phyloP scores from a whole-genome alignment of 2,113 vertebrate genomes.

The Camarhynchus parvulus region DNA sequence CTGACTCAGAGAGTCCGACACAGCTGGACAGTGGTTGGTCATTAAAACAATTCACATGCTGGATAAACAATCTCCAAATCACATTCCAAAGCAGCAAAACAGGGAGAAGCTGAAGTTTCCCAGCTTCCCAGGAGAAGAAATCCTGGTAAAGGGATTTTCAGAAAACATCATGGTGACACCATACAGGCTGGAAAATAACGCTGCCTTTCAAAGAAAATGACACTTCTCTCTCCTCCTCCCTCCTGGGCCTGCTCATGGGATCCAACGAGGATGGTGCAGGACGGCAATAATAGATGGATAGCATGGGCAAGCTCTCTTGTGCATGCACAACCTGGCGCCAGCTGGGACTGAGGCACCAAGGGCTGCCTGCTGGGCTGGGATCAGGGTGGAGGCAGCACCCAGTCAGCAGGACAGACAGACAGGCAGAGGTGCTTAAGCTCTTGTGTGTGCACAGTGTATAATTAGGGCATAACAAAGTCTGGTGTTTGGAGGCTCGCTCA shows the following conservation, averaged over 20 bases:
- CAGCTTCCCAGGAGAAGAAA: too few species aligned
- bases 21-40: too few species aligned
- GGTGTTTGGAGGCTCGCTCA: background rate
- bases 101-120: too few species aligned
- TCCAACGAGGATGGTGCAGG: background rate
- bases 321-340: background rate
- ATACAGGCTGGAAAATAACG: background rate
- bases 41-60: too few species aligned
- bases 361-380: background rate
- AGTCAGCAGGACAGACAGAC: background rate
- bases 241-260: background rate
- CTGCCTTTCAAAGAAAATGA: background rate
- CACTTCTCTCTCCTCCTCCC: background rate
- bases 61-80: too few species aligned
- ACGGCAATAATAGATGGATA: background rate
- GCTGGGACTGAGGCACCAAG: background rate
- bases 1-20: too few species aligned
- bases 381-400: background rate
- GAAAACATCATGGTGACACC: too few species aligned
- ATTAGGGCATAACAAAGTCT: background rate
- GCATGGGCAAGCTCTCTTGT: background rate
- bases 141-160: too few species aligned
- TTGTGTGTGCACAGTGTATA: rapidly evolving
- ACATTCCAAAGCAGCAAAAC: too few species aligned
- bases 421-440: background rate